Percentiles rank a stretch among this genome's conserved stretches.
phyloP scores from a whole-genome alignment of 2,888 invertebrate species.

The Agrochola litura region DNA sequence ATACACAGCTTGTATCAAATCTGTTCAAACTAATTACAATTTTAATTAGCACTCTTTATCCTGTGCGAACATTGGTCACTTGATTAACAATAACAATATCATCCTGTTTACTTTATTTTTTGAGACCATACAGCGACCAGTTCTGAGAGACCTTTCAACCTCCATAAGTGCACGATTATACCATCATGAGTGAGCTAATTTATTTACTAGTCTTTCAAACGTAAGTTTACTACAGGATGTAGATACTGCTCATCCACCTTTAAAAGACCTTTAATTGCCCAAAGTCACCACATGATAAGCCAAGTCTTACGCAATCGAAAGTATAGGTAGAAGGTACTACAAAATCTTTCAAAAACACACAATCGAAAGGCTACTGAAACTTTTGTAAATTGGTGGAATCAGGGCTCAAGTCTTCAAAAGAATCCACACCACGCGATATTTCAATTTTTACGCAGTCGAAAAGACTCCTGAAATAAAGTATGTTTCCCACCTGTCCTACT shows the following conservation, averaged over 20 bases:
- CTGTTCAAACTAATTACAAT: not conserved
- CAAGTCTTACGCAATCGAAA: not conserved
- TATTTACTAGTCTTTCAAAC: not conserved
- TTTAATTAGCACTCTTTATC: slow-evolving; percentile 3
- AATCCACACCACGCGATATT: not conserved
- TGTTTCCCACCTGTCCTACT: slow-evolving; percentile 39
- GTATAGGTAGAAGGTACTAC: not conserved
- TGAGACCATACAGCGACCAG: not conserved
- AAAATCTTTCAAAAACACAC: not conserved
- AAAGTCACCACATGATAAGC: no score
- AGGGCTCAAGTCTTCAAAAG: no score
- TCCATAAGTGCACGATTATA: not conserved
- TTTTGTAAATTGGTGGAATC: not conserved
- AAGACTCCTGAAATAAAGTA: not conserved
- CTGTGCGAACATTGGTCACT: not conserved
- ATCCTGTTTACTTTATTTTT: slow-evolving; percentile 36
- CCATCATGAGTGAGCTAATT: not conserved
- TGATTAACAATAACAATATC: slow-evolving; percentile 27
- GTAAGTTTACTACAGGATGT: not conserved
- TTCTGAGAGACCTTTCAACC: slow-evolving; percentile 1
- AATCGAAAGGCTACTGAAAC: not conserved
- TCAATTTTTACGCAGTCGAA: not conserved
- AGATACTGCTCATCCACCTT: not conserved
- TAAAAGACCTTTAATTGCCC: not conserved
- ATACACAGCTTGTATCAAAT: not conserved